Base-by-base conservation (phyloP, 2,797 vertebrate species). In the Artibeus lituratus region DNA sequence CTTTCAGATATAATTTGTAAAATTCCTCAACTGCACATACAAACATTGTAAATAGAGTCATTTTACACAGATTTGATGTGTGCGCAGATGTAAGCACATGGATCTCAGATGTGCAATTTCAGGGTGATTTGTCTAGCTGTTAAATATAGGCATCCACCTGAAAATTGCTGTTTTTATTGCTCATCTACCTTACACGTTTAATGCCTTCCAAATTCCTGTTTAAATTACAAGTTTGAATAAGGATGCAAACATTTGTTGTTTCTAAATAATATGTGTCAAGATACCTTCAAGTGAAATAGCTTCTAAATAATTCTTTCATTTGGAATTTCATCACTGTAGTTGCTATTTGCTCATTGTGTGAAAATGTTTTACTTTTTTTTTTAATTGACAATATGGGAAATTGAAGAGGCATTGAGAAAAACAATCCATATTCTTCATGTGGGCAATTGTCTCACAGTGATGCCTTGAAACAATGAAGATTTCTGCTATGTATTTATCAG, bases 401-500 rank as follows among this genome's bases (percentile, higher is more conserved):
- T 53, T 82, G 39, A 95, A 96, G 49, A 78, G 76, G n/a, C 0
- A 2, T 62, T 86, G 67, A 73, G 73, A 80, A 94, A 94, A 92
- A 84, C 29, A 97, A 94, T 74, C 37, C 74, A 67, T 87, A 95
- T 91, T 85, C 51, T 94, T 95, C 67, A 86, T 37, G 14, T 85
- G 76, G 91, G 91, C 67, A 80, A 83, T 90, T 26, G 5, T 78
- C 83, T 95, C 93, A 95, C 47, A 39, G 15, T 90, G 67, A 95
- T 89, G 14, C 86, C 94, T 92, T 90, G 53, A 90, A 96, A 94
- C 62, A 97, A 94, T 72, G 94, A 95, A 72, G 83, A 94, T 90
- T 83, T 97, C 77, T 96, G 73, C 81, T 96, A 87, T 96, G 95
- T 96, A 95, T 96, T 97, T 94, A 62, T 57, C 67, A 96, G 81